Conservation (phyloP, 2,113 vertebrate genomes). For the Eretmochelys imbricata region DNA sequence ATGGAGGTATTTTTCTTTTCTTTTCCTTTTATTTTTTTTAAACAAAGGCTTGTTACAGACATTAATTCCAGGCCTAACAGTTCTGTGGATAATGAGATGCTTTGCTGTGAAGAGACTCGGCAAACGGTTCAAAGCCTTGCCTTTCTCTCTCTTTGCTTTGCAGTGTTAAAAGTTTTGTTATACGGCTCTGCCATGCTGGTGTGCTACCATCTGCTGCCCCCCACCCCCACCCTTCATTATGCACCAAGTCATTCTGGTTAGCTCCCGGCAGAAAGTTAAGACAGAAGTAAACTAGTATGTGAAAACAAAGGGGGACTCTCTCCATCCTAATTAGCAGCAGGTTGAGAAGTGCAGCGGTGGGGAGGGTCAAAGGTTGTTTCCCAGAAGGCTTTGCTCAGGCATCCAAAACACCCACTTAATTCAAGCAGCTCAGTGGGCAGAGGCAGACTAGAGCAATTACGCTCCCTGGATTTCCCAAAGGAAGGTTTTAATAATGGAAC, state of each 20-base stretch:
- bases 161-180: conserved; percentile 15
- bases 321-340: conserved; percentile 76
- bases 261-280: conserved; percentile 56
- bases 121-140: background rate
- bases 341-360: conserved; percentile 51
- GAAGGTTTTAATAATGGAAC: conserved; percentile 73
- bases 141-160: background rate
- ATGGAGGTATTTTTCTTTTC: background rate
- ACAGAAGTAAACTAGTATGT: conserved; percentile 58
- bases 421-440: conserved; percentile 71
- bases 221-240: conserved; percentile 37
- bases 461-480: conserved; percentile 70
- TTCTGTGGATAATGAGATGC: conserved; percentile 46
- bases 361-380: conserved; percentile 77
- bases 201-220: conserved; percentile 29
- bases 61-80: conserved; percentile 8
- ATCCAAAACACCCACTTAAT: conserved; percentile 80
- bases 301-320: conserved; percentile 68
- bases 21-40: background rate
- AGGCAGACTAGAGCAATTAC: conserved; percentile 80
- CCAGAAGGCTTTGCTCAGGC: conserved; percentile 75
- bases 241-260: conserved; percentile 40
- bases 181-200: background rate
- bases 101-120: conserved; percentile 14
- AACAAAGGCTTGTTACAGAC: conserved; percentile 39